phyloP scores from a whole-genome alignment of 2,888 invertebrate species.

The Drosophila emarginata region DNA sequence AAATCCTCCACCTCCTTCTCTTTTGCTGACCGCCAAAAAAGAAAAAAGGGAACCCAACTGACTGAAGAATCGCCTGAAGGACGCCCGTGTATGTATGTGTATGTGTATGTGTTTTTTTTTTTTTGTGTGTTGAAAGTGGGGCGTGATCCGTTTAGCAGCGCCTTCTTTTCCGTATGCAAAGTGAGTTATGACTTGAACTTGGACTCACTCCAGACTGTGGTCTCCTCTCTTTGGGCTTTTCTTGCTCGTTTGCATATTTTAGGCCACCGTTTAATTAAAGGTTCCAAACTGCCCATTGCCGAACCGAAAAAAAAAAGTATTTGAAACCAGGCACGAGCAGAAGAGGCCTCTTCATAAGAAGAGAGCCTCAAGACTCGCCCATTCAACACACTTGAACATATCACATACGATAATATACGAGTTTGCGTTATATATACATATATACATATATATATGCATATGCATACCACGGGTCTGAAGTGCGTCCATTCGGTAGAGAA shows the following conservation, averaged over 20 bases:
- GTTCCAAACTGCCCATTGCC: conserved; percentile 60
- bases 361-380: conserved; percentile 48
- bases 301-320: conserved; percentile 42
- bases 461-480: conserved; percentile 32
- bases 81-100: conserved; percentile 12
- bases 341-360: conserved; percentile 70
- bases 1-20: conserved; percentile 27
- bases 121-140: conserved; percentile 76
- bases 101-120: too few species aligned
- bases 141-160: conserved; percentile 76
- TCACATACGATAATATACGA: conserved; percentile 20
- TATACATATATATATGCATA: background rate
- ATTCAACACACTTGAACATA: conserved; percentile 47
- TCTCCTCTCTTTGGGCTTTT: conserved; percentile 9
- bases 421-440: background rate
- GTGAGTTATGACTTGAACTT: conserved; percentile 81
- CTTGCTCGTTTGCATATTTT: conserved; percentile 81
- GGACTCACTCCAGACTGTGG: conserved; percentile 42
- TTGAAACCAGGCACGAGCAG: conserved; percentile 78
- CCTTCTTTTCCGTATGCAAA: conserved; percentile 74
- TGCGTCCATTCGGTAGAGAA: conserved; percentile 51
- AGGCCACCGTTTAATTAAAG: conserved; percentile 83
- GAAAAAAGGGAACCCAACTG: conserved; percentile 28
- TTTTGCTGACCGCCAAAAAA: conserved; percentile 41
- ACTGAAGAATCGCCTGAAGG: conserved; percentile 34